These are phyloP conservation scores for Heliconius hermathena DNA, from an alignment of 1,140 invertebrate species.

Conservation along the genomic window DNA sequence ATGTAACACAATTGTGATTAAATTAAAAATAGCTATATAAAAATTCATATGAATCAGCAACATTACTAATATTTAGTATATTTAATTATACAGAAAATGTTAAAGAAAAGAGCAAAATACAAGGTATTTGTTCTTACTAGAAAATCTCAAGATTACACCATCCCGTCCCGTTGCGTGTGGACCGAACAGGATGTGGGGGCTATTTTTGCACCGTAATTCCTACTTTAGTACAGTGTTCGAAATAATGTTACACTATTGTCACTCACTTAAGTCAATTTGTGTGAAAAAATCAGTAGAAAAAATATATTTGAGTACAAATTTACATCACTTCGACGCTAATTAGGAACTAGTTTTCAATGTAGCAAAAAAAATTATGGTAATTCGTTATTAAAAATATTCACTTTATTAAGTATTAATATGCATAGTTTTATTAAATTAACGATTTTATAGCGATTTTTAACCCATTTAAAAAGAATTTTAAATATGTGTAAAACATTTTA, in stretches of 20 bases:
- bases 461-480: neutral
- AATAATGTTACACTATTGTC: conserved; percentile 9
- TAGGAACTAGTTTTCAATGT: neutral
- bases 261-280: conserved; percentile 12
- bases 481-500: neutral
- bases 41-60: no score
- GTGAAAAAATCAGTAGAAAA: neutral
- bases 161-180: conserved; percentile 30
- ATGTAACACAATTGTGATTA: no score
- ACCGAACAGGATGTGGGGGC: conserved; percentile 28
- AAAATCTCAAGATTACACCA: conserved; percentile 7
- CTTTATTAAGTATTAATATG: neutral
- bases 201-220: conserved; percentile 28
- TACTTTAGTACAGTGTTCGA: conserved; percentile 6
- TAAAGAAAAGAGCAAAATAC: neutral
- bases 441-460: neutral
- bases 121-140: neutral
- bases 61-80: neutral
- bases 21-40: no score
- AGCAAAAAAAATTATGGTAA: neutral
- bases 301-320: neutral
- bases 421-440: neutral
- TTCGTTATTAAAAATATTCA: neutral
- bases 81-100: neutral
- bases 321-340: neutral